Base-by-base conservation (phyloP, 2,888 invertebrate genomes). In the Agrotis exclamationis region DNA sequence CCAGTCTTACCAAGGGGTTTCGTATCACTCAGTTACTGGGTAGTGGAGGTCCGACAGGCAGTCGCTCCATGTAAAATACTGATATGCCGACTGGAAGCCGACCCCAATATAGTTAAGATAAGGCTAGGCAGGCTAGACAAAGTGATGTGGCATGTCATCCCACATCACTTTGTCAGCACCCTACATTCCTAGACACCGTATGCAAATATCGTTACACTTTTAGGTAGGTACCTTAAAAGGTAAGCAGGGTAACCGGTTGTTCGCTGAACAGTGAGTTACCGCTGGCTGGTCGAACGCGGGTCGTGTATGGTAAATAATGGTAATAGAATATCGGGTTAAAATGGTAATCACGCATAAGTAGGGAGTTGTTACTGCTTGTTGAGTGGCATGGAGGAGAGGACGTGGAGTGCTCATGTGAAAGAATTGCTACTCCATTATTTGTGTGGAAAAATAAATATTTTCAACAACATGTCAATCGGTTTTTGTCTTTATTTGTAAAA, bases 221-320 rank as follows among this genome's bases (percentile, higher is more conserved):
- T 64, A n/a, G n/a, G n/a, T n/a, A n/a, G n/a, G n/a, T n/a, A 60
- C 77, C 72, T 13, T 59, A 60, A 53, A 76, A 71, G 80, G 76
- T 71, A 67, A 68, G 72, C 77, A 67, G 63, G 48, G 63, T 48
- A 66, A 80, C 78, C 76, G 63, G 76, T 78, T 24, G 63, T 48
- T 56, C 63, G 47, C 63, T 60, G 56, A 60, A 20, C 48, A 24
- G n/a, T 71, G 81, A 71, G 76, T 80, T 80, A 76, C 72, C 22
- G 62, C 62, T 72, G 53, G 33, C 64, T 50, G 56, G 45, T 53
- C 20, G 47, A 50, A 50, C 64, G 39, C 54, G 77, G 47, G 54
- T 57, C 64, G 39, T 57, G 77, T 79, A 79, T 79, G 79, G 72
- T 79, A 79, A 80, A 80, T 76, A 76, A 79, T 80, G 77, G 81